These are phyloP conservation scores for Drosophila mojavensis DNA, from an alignment of 1,140 invertebrate genomes.

Conservation along the genomic window DNA sequence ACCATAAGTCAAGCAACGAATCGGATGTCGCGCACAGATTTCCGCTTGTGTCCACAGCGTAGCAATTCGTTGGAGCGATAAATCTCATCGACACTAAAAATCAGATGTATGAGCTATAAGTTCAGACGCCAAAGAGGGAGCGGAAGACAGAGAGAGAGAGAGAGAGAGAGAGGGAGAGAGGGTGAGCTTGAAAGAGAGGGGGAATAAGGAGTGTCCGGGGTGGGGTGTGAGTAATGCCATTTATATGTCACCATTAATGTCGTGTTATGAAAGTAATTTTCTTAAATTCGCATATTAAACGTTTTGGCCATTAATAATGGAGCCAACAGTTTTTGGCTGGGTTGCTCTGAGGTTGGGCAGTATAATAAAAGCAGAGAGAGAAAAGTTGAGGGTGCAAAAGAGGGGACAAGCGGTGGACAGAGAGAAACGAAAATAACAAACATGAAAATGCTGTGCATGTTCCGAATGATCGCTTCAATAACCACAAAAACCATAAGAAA, in stretches of 20 bases:
- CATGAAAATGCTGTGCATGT: constrained; percentile 80
- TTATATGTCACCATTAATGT: constrained; percentile 77
- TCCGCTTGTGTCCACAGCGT: constrained; percentile 15
- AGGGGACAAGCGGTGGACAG: not conserved
- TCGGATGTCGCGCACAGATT: constrained; percentile 27
- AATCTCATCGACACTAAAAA: constrained; percentile 81
- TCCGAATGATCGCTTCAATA: constrained; percentile 83
- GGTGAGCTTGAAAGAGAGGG: not conserved
- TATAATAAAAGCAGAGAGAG: constrained; percentile 25
- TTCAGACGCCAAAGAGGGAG: constrained; percentile 8
- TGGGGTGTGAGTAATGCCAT: constrained; percentile 28
- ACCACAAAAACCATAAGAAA: constrained; percentile 82
- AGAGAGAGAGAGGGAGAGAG: not conserved
- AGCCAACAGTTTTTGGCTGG: not conserved
- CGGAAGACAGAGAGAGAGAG: not conserved
- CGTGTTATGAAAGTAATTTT: constrained; percentile 80
- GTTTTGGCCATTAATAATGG: constrained; percentile 71
- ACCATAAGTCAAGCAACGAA: constrained; percentile 63
- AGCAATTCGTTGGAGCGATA: constrained; percentile 50
- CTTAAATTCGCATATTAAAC: constrained; percentile 83
- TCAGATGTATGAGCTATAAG: constrained; percentile 61
- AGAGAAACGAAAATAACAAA: constrained; percentile 47
- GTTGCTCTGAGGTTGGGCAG: not conserved
- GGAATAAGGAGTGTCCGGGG: not conserved
- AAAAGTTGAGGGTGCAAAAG: not conserved